These are phyloP conservation scores for Rhodinocichla rosea DNA, from an alignment of 2,113 vertebrate genomes.

Conservation along the genomic window DNA sequence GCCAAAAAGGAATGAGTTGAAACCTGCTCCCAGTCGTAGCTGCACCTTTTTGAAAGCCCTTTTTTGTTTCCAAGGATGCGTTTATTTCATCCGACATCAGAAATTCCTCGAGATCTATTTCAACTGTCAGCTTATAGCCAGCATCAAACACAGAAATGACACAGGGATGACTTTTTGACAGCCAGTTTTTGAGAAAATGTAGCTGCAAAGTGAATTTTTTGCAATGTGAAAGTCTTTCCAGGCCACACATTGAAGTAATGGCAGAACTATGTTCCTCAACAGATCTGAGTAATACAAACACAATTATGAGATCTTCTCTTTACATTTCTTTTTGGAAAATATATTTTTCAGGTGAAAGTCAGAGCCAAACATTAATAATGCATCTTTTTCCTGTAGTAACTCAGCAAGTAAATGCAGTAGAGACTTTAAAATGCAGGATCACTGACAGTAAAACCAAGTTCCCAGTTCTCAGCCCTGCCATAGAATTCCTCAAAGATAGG, in stretches of 20 bases:
- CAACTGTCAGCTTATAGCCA: not conserved
- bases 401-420: not conserved
- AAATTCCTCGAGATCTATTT: not conserved
- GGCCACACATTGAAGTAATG: not conserved
- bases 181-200: not conserved
- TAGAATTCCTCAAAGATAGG: not conserved
- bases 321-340: not conserved
- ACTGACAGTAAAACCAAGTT: not conserved
- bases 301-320: not conserved
- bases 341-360: not conserved
- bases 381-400: not conserved
- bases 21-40: not conserved
- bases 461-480: not conserved
- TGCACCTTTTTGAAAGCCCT: not conserved
- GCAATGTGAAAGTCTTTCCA: not conserved
- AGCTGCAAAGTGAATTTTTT: not conserved
- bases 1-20: not conserved
- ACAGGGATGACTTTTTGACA: not conserved
- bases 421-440: not conserved
- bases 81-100: not conserved
- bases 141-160: not conserved
- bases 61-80: not conserved
- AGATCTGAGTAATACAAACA: not conserved
- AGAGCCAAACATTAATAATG: not conserved
- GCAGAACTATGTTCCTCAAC: not conserved